Evolutionary conservation across 1,140 invertebrate species (phyloP).

Genomic region (Uloborus diversus): DNA sequence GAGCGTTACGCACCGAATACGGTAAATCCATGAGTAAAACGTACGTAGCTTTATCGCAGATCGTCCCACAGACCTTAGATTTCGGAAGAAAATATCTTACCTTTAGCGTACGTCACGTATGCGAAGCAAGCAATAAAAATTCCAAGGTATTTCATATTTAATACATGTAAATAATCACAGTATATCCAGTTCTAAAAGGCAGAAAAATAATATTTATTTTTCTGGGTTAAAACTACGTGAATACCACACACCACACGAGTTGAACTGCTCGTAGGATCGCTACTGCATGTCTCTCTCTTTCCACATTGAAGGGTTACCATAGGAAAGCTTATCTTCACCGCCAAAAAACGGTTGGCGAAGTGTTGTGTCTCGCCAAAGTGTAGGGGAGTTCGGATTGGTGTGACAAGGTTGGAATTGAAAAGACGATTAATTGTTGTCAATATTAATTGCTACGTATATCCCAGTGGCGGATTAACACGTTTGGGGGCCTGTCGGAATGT

Average conservation of each 20-base stretch:
- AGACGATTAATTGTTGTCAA: no score
- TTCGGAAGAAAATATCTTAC: constrained; percentile 26
- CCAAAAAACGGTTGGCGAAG: no score
- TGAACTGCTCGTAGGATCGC: constrained; percentile 21
- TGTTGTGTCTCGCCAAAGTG: no score
- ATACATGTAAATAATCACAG: constrained; percentile 45
- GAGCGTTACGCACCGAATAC: constrained; percentile 4
- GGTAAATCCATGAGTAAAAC: constrained; percentile 14
- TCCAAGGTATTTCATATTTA: constrained; percentile 49
- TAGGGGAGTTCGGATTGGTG: no score
- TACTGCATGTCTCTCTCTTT: constrained; percentile 7
- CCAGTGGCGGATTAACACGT: no score
- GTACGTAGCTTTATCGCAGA: not conserved
- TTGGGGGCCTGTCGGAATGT: no score
- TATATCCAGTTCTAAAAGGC: constrained; percentile 44
- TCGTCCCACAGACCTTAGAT: not conserved
- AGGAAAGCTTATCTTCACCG: constrained; percentile 7
- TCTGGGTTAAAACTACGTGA: not conserved
- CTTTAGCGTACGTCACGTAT: constrained; percentile 26
- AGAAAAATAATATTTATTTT: not conserved
- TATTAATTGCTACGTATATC: no score
- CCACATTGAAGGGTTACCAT: constrained; percentile 34
- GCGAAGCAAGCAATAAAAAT: constrained; percentile 36
- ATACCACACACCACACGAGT: constrained; percentile 11
- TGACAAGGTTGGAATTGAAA: no score